Conservation (phyloP, 64 coral and sea anemone genomes). For the Montipora efflorescens region DNA sequence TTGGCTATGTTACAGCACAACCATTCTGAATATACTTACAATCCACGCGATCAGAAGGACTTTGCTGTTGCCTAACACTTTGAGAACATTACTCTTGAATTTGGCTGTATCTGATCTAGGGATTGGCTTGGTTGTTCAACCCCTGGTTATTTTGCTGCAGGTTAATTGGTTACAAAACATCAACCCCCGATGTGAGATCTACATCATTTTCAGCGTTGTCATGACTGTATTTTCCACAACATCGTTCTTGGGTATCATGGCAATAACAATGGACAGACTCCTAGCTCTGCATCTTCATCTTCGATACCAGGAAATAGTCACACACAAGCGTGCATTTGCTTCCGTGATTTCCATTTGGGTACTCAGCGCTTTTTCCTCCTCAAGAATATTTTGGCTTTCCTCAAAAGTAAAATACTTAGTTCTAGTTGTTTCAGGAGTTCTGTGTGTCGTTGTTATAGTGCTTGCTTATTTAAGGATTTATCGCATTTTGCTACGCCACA, state of each 20-base stretch:
- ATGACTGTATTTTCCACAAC: constrained; percentile 5
- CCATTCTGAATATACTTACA: constrained; percentile 9
- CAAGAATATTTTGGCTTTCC: constrained; percentile 4
- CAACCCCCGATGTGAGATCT: neutral
- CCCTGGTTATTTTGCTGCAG: neutral
- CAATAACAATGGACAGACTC: constrained; percentile 11
- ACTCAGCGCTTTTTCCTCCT: neutral
- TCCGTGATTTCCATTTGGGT: neutral
- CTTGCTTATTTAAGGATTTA: constrained; percentile 17
- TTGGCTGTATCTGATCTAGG: constrained; percentile 11
- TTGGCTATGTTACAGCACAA: neutral
- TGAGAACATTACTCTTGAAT: constrained; percentile 7
- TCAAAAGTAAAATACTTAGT: neutral
- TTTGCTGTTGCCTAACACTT: neutral
- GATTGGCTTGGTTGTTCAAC: constrained; percentile 11
- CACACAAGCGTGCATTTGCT: constrained; percentile 10
- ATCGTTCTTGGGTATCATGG: constrained; percentile 2
- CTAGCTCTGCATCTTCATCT: constrained; percentile 30
- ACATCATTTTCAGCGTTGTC: neutral
- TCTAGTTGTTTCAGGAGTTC: neutral
- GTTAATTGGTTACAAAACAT: constrained; percentile 4
- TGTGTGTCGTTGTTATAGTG: neutral
- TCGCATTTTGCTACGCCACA: neutral
- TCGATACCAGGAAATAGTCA: constrained; percentile 46
- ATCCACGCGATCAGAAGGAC: constrained; percentile 24